Evolutionary conservation across 2,113 vertebrate genomes (phyloP), one percentile per base, ranked within the genome.

Genomic region (Corynorhinus townsendii): DNA sequence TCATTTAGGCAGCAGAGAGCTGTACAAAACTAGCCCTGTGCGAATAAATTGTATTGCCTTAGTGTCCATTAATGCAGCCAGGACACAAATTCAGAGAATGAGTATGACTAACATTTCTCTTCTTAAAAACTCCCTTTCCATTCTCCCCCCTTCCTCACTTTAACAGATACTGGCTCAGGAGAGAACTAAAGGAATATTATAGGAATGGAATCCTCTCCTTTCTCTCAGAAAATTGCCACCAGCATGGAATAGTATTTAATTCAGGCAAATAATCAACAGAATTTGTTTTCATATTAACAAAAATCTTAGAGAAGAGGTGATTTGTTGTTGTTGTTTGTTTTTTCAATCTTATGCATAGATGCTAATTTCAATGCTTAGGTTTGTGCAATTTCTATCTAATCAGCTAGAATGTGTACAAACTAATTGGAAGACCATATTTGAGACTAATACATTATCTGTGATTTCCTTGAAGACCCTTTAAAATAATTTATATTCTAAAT

Each of bases 1-100:
- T 92, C 90, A 77, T 76, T 15, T n/a, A 92, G 81, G 91, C 96
- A 97, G 94, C 62, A 98, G 97, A 98, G 97, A 96, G 93, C 95
- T 98, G 76, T 92, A 94, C 89, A n/a, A 91, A 98, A 90, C 95
- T 94, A 24, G 68, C 73, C 15, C 4, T 43, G 14, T 89, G 85
- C 26, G 40, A 5, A 95, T 76, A 68, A 83, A 95, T 19, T 49
- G 4, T 73, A 62, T 95, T 81, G 26, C 14, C 20, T 26, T 72
- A 45, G 40, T 66, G 72, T 72, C 2, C 38, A 59, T 40, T 45
- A 43, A 85, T 45, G 43, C 33, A 17, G 28, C 45, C n/a, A 94
- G 19, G 62, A 69, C 83, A 52, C 24, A 75, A 76, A 96, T 69
- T 64, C 33, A 76, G 33, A 76, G 38, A 14, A 33, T 3, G 3